Evolutionary conservation across 2,797 vertebrate species (phyloP), one percentile per base, ranked within the genome.

Genomic region (Anguilla anguilla): DNA sequence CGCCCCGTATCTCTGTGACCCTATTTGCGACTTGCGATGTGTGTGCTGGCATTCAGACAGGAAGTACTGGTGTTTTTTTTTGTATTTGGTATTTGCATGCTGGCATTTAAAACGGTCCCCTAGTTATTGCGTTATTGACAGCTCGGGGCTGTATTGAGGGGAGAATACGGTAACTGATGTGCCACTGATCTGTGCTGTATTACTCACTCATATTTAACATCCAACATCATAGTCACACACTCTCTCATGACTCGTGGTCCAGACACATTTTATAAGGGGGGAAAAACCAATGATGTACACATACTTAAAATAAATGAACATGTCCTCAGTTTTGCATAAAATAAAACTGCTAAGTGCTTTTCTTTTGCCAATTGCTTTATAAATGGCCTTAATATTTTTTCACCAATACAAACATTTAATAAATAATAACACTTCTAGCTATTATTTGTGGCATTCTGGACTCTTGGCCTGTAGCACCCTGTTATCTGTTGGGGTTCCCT

Each of bases 101-200:
- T 79, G 74, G 74, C 74, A 43, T 79, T 79, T 79, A 43, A 77
- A 79, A 43, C 35, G 6, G 39, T 77, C 74, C 74, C 35, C 35
- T 17, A 46, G 35, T 43, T 35, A 31, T 74, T 31, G 11, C 6
- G 31, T 31, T 79, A 79, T 43, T 43, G 74, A 39, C 15, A 6
- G 17, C 39, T 46, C 17, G 31, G 35, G 74, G 39, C 31, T 43
- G 74, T 22, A 39, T 19, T 17, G 17, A 43, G 74, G 74, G 74
- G 74, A 46, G 74, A 79, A 19, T 79, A 43, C 39, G 39, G 35
- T 22, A 79, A 79, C 17, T 2, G 4, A 79, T 19, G 39, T 6
- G 31, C 74, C 22, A 5, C 74, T 79, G 19, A 79, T 43, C 17
- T 6, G 35, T 31, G 28, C 69, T 7, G 35, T 43, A 79, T 79